phyloP scores from a whole-genome alignment of 1,140 invertebrate species.

The Rhagoletis zephyria region DNA sequence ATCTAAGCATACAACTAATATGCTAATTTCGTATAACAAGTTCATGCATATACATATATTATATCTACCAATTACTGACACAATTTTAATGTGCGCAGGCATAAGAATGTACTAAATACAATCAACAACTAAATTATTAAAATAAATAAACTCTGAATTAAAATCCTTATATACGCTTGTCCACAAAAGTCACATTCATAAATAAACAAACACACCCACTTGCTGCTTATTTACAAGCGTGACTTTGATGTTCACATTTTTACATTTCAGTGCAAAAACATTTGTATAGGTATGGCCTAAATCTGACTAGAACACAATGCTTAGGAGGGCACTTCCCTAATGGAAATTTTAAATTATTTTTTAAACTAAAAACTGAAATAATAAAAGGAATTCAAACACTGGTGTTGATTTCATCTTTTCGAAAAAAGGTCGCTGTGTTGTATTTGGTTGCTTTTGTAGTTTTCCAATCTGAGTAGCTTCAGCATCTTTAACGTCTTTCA shows the following conservation, averaged over 20 bases:
- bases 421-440: slow-evolving; percentile 56
- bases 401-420: slow-evolving; percentile 27
- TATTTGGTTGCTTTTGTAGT: slow-evolving; percentile 47
- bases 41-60: background rate
- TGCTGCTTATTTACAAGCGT: slow-evolving; percentile 53
- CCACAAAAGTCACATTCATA: slow-evolving; percentile 17
- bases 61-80: background rate
- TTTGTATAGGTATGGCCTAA: slow-evolving; percentile 8
- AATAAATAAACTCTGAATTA: background rate
- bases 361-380: slow-evolving; percentile 26
- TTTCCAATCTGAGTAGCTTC: background rate
- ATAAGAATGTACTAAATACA: background rate
- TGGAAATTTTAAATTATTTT: slow-evolving; percentile 10
- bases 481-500: slow-evolving; percentile 12
- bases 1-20: background rate
- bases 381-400: background rate
- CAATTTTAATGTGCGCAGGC: too few relatives aligned
- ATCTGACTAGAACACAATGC: slow-evolving; percentile 44
- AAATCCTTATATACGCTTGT: background rate
- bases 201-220: slow-evolving; percentile 55
- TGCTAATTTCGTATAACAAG: background rate
- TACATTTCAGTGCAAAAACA: background rate
- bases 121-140: background rate
- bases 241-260: slow-evolving; percentile 37
- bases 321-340: background rate